Evolutionary conservation across 2,888 invertebrate genomes (phyloP).

Genomic region (Criorhina ranunculi): DNA sequence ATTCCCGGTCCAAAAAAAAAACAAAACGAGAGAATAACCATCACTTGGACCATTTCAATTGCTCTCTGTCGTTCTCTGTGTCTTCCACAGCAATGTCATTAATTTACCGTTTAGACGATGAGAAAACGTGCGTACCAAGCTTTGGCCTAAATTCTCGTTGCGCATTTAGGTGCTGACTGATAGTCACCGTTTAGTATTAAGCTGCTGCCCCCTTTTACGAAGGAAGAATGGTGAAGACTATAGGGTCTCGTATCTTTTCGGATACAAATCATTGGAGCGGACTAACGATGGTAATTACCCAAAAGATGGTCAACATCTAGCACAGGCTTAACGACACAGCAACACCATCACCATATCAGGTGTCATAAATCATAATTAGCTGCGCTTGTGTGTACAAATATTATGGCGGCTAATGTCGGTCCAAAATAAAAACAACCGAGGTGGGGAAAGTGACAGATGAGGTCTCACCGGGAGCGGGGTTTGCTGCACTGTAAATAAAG

Average conservation of each 20-base stretch:
- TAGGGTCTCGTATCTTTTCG: slow-evolving; percentile 5
- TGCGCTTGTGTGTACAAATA: slow-evolving; percentile 25
- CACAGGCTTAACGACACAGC: not conserved
- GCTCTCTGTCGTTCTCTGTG: not conserved
- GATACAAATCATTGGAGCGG: slow-evolving; percentile 9
- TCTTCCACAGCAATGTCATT: slow-evolving; percentile 11
- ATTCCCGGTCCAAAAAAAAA: not conserved
- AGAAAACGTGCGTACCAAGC: slow-evolving; percentile 25
- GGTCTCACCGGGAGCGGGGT: not conserved
- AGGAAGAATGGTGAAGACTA: slow-evolving; percentile 2
- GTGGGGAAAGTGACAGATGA: slow-evolving; percentile 16
- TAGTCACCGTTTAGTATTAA: not conserved
- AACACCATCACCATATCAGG: slow-evolving; percentile 20
- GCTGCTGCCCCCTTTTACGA: not conserved
- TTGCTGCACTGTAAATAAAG: not conserved
- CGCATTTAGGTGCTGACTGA: slow-evolving; percentile 28
- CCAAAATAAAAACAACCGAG: not conserved
- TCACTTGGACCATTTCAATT: not conserved
- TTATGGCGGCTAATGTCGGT: slow-evolving; percentile 16
- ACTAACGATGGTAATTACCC: slow-evolving; percentile 38
- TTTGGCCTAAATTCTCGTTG: slow-evolving; percentile 25
- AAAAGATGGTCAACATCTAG: slow-evolving; percentile 17
- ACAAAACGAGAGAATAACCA: not conserved
- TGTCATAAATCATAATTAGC: slow-evolving; percentile 47
- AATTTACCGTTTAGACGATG: slow-evolving; percentile 41